Base-by-base conservation (phyloP, 1,140 invertebrate genomes). In the Elysia chlorotica region DNA sequence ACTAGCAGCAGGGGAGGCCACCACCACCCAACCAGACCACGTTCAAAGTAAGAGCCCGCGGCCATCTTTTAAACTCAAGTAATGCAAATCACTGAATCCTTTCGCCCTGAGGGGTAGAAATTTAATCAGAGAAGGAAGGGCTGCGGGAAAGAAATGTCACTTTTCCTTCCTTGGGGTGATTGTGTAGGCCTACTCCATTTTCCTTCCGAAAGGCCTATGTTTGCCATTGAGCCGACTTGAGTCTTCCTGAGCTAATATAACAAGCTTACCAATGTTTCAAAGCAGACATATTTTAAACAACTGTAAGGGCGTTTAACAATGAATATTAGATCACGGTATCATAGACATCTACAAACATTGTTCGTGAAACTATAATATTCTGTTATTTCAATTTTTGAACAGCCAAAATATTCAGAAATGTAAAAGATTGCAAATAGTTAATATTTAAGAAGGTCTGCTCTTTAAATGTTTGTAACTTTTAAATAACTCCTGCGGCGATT, bases 11-110 rank as follows among this genome's bases (percentile, higher is more conserved):
- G n/a, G n/a, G n/a, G n/a, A n/a, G n/a, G n/a, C n/a, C n/a, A n/a
- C n/a, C n/a, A n/a, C n/a, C n/a, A n/a, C n/a, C 67, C 53, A 59
- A 57, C 25, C n/a, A 59, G 35, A 69, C 57, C 38, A 59, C 67
- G 21, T 69, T 59, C 28, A 59, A 69, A 69, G 67, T 69, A 69
- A 59, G 19, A 31, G 67, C 67, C 67, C 53, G 31, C 2, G 67
- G 67, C 30, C 30, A 59, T 23, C 6, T 28, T 59, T 69, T 56
- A 36, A 69, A 69, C 31, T n/a, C 53, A 10, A 69, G 67, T 69
- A 69, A 69, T 69, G 54, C 67, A 69, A 69, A 69, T 54, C 67
- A 59, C 25, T 30, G 33, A 21, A 30, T 48, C 10, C n/a, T 25
- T 59, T 19, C 38, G 54, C 28, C 54, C 53, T 33, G n/a, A 10